Conservation (phyloP, 1,140 invertebrate species). For the Drosophila nigromelanica region DNA sequence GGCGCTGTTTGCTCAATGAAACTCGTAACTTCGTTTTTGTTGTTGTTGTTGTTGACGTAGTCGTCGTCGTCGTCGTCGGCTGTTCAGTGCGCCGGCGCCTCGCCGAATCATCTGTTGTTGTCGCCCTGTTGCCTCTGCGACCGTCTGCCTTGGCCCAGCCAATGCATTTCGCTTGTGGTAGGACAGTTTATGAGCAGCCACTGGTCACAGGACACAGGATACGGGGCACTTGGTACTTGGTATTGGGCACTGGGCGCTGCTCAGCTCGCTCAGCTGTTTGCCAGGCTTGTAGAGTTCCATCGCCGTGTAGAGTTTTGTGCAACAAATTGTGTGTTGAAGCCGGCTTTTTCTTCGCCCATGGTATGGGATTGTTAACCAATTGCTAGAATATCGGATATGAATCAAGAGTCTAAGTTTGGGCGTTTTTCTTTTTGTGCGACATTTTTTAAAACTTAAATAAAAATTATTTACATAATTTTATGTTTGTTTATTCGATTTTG, state of each 20-base stretch:
- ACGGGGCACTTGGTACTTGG: not conserved
- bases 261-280: slow-evolving; percentile 61
- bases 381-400: not conserved
- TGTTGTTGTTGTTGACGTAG: slow-evolving; percentile 58
- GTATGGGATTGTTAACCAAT: not conserved
- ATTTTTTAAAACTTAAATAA: not conserved
- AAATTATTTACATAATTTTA: no score
- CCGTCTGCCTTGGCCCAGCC: slow-evolving; percentile 52
- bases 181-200: slow-evolving; percentile 52
- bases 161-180: slow-evolving; percentile 80
- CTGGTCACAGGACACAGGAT: slow-evolving; percentile 5
- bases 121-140: slow-evolving; percentile 23
- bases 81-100: slow-evolving; percentile 45
- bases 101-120: slow-evolving; percentile 74
- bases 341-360: slow-evolving; percentile 47
- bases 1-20: slow-evolving; percentile 72
- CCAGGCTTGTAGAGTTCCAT: slow-evolving; percentile 44
- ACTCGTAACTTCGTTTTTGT: slow-evolving; percentile 68
- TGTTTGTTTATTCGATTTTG: not conserved
- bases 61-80: slow-evolving; percentile 22
- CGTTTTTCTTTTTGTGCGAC: no score
- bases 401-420: no score
- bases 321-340: slow-evolving; percentile 65
- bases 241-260: slow-evolving; percentile 5
- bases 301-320: slow-evolving; percentile 59